Conservation (phyloP, 2,797 vertebrate species). For the Galaxias olidus region DNA sequence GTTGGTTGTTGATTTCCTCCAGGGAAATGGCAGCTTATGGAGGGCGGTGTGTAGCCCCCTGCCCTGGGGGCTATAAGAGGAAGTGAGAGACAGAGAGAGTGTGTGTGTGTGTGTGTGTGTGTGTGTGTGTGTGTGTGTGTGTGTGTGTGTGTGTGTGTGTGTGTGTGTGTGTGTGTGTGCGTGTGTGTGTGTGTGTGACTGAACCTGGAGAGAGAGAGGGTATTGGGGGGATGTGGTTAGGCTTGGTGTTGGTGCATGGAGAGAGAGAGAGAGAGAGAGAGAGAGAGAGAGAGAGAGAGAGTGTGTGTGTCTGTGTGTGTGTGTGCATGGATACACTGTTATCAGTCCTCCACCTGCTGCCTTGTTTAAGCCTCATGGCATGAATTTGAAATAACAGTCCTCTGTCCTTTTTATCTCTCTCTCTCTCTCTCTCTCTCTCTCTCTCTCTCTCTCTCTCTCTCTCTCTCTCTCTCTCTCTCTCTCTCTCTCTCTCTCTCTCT, state of each 20-base stretch:
- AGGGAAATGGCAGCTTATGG: constrained; percentile 46
- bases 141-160: too few species aligned
- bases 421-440: background rate
- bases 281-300: constrained; percentile 6
- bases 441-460: background rate
- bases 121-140: too few species aligned
- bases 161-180: too few species aligned
- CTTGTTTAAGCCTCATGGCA: too few species aligned
- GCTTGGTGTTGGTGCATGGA: too few species aligned
- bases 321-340: too few species aligned
- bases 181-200: too few species aligned
- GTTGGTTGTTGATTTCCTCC: constrained; percentile 58
- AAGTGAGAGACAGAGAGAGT: constrained; percentile 16
- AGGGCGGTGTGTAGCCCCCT: background rate
- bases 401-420: background rate
- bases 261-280: background rate
- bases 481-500: background rate
- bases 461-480: background rate
- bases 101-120: constrained; percentile 17
- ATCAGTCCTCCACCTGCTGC: background rate
- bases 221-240: constrained; percentile 37
- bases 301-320: background rate
- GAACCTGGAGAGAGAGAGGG: constrained; percentile 12
- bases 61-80: background rate
- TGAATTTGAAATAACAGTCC: background rate